Evolutionary conservation across 2,113 vertebrate species (phyloP), one percentile per base, ranked within the genome.

Genomic region (Plectropomus leopardus): DNA sequence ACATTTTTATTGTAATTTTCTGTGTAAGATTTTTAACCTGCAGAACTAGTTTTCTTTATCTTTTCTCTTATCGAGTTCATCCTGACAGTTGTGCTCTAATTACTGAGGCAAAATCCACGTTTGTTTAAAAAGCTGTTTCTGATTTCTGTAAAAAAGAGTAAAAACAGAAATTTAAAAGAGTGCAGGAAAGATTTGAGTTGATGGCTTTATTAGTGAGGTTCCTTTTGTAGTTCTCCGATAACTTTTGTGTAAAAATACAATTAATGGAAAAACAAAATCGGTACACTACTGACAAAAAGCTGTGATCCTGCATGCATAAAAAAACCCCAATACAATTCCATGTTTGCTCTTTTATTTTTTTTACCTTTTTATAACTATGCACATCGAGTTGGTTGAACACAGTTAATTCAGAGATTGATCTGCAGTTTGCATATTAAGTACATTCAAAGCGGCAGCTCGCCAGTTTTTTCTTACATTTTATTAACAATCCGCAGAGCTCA

Each of bases 311-410:
- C 32, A 54, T 4, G 2, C 21, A 1, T 54, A 40, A 0, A 34
- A 23, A 50, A 4, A 16, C n/a, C 2, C 24, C 3, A 17, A 44
- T 16, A 58, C 32, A 24, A 44, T 16, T 53, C 26, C 7, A 24
- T 5, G 8, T 67, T 72, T 50, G 2, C 3, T 28, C 64, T 51
- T 51, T 75, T 76, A 68, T 75, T 83, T 71, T 73, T 55, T 72
- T 77, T 63, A 28, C 8, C 5, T 69, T 85, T 83, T 82, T 77
- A 80, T 61, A 89, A 28, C 26, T 78, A 47, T 70, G 51, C 26
- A 71, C 78, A 80, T 54, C 0, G 21, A 81, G 58, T 58, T 55
- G 1, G 13, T 78, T 84, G 14, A 66, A 34, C 60, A 69, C 44
- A 73, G 2, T 68, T 51, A 21, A 72, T 44, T 51, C 24, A 72